These are phyloP conservation scores for Cryptomyrus ogoouensis DNA, from an alignment of 2,113 vertebrate genomes.

Conservation along the genomic window DNA sequence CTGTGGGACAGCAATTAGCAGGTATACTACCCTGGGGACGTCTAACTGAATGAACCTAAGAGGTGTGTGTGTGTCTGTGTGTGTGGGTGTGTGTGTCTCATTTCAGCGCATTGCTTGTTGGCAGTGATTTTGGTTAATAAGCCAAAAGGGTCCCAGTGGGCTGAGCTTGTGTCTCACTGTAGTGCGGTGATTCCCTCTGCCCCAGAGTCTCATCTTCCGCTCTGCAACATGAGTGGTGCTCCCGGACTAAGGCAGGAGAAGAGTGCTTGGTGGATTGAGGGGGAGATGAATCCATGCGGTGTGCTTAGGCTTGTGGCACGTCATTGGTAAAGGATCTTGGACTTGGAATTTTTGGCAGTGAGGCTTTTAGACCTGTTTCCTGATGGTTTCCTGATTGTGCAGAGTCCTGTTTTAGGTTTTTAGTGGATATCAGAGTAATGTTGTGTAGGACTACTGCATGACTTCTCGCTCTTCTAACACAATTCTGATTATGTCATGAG, in stretches of 20 bases:
- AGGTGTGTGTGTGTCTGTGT: neutral
- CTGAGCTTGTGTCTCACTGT: neutral
- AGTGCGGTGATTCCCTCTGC: neutral
- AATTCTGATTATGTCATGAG: neutral
- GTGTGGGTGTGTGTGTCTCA: neutral
- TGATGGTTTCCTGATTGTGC: neutral
- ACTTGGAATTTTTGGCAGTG: neutral
- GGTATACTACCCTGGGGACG: neutral
- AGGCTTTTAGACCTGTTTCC: neutral
- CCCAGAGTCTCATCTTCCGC: neutral
- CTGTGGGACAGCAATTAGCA: constrained; percentile 15
- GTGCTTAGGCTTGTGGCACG: neutral
- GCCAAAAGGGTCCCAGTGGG: constrained; percentile 5
- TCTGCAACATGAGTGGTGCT: neutral
- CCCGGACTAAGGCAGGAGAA: neutral
- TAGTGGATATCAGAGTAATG: neutral
- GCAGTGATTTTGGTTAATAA: constrained; percentile 1
- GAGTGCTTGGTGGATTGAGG: neutral
- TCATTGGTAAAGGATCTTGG: neutral
- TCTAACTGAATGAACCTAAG: neutral
- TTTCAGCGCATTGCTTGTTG: neutral
- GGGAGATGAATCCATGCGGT: neutral
- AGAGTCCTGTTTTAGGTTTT: neutral
- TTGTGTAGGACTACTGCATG: neutral
- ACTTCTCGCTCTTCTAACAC: neutral